Evolutionary conservation across 2,888 invertebrate species (phyloP), one percentile per base, ranked within the genome.

Genomic region (Plagodis dolabraria): DNA sequence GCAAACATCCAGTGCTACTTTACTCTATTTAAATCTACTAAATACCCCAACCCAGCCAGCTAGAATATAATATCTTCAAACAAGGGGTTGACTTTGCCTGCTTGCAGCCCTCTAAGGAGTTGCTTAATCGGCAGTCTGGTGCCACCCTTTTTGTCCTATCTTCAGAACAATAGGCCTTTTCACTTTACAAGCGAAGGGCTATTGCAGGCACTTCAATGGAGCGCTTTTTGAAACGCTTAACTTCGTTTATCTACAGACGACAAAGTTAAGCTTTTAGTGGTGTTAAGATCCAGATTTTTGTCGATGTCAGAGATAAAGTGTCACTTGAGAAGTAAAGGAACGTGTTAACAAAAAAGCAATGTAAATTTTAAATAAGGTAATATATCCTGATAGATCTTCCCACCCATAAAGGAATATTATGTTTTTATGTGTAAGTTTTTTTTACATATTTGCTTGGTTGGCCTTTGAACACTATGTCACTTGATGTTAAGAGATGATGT

Each of bases 161-260:
- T 65, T 65, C 68, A 60, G 65, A 70, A 78, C 79, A 79, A 79
- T 75, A 67, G 74, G 74, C 72, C 72, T 74, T 77, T 76, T 73
- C 72, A 65, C 71, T 64, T 58, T 60, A 65, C 67, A 61, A 57
- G 63, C 65, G 44, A 65, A 75, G 75, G 67, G 69, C 64, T 70
- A 70, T 74, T 58, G 43, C 46, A 38, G 36, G 40, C 63, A 40
- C 63, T 59, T 44, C 47, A 63, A 43, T 49, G 50, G 53, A 58
- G 53, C 53, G 43, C 53, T 63, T 59, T 63, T 60, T 60, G 46
- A 72, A 73, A 74, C 71, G 68, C 74, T 77, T 68, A 65, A 76
- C 69, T 77, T 75, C 73, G 74, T 79, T 79, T 77, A 74, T 75
- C 76, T 75, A 75, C 67, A 67, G 64, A 59, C 66, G 69, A 67